A percentile compares a stretch with the other conserved stretches of the same genome.
Evolutionary conservation across 2,113 vertebrate genomes (phyloP).

Genomic region (Psephotus haematonotus): DNA sequence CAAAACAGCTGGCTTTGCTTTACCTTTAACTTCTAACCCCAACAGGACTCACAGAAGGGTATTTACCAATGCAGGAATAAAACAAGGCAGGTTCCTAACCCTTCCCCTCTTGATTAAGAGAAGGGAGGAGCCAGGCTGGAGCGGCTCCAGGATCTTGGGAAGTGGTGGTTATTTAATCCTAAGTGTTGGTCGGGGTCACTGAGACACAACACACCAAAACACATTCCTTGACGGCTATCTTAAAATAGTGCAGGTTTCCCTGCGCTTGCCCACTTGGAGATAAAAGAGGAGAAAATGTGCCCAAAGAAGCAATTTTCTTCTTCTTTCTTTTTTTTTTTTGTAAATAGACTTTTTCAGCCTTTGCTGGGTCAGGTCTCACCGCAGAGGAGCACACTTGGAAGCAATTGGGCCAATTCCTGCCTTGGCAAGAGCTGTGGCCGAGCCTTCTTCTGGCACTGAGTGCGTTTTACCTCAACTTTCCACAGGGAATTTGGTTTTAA

Average conservation of each 20-base stretch:
- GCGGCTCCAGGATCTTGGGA: background rate
- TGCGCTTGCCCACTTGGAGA: background rate
- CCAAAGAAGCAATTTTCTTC: background rate
- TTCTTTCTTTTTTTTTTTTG: background rate
- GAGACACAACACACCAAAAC: background rate
- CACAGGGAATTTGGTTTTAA: slow-evolving; percentile 54
- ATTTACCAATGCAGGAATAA: background rate
- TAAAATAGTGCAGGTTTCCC: slow-evolving; percentile 37
- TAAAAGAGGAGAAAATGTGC: slow-evolving; percentile 33
- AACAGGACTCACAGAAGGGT: background rate
- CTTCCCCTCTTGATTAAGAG: background rate
- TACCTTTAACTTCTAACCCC: background rate
- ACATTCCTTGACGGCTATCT: slow-evolving; percentile 2
- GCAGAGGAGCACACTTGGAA: slow-evolving; percentile 20
- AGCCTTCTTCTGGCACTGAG: slow-evolving; percentile 28
- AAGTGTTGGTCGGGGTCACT: background rate
- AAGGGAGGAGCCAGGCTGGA: background rate
- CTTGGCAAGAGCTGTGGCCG: slow-evolving; percentile 1
- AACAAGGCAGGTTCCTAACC: background rate
- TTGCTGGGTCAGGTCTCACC: background rate
- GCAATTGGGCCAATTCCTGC: slow-evolving; percentile 47
- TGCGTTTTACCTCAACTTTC: slow-evolving; percentile 56
- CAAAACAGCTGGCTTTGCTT: background rate
- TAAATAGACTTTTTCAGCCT: background rate
- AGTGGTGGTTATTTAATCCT: background rate